Percentiles rank a stretch among this genome's conserved stretches.
phyloP scores from a whole-genome alignment of 2,888 invertebrate genomes.

The Drosophila cognata region DNA sequence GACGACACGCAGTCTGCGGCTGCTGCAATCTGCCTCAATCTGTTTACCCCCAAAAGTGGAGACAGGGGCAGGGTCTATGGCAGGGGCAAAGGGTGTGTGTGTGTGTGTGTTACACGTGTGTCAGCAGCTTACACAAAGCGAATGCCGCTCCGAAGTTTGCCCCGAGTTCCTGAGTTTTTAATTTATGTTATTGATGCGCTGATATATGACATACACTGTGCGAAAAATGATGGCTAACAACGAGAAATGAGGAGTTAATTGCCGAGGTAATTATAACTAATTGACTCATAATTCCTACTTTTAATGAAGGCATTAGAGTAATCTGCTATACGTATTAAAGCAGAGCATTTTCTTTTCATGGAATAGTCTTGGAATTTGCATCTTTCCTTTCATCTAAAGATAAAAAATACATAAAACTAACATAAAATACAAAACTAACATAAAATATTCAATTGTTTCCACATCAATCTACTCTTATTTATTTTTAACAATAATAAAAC shows the following conservation, averaged over 20 bases:
- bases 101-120: constrained; percentile 44
- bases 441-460: too few species aligned
- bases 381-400: background rate
- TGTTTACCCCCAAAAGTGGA: background rate
- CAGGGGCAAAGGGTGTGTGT: constrained; percentile 4
- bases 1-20: constrained; percentile 82
- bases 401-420: background rate
- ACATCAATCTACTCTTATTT: too few species aligned
- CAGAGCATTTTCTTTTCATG: background rate
- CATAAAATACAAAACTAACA: too few species aligned
- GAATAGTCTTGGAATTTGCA: background rate
- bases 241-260: background rate
- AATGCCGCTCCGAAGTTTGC: constrained; percentile 67
- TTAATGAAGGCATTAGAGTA: background rate
- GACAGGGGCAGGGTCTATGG: background rate
- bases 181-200: constrained; percentile 78
- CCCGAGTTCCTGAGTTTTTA: constrained; percentile 52
- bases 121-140: constrained; percentile 74
- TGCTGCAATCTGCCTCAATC: constrained; percentile 35
- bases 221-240: constrained; percentile 23
- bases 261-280: background rate
- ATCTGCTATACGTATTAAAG: background rate
- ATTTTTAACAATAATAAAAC: too few species aligned
- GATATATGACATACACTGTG: constrained; percentile 62
- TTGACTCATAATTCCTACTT: background rate